phyloP scores from a whole-genome alignment of 2,888 invertebrate species.

The Agrochola litura region DNA sequence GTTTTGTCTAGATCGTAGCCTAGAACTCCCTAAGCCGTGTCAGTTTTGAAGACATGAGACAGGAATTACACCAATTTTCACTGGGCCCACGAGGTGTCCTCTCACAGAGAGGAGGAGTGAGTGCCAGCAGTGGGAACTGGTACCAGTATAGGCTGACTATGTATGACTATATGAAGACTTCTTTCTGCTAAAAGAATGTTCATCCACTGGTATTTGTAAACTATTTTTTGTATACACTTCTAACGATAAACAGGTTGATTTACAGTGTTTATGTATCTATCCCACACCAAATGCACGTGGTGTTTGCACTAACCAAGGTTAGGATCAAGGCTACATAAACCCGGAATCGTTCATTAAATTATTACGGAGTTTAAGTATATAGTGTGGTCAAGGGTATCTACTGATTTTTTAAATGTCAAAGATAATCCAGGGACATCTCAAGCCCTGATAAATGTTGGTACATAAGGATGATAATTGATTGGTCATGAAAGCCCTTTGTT shows the following conservation, averaged over 20 bases:
- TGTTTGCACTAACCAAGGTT: slow-evolving; percentile 26
- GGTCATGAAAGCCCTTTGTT: neutral
- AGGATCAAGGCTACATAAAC: slow-evolving; percentile 27
- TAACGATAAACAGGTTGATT: slow-evolving; percentile 11
- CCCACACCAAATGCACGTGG: slow-evolving; percentile 8
- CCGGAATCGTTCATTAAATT: neutral
- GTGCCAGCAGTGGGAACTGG: neutral
- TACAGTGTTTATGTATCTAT: slow-evolving; percentile 24
- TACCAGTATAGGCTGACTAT: neutral
- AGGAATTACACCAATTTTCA: neutral
- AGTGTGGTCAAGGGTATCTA: too few relatives aligned
- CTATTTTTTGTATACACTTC: slow-evolving; percentile 2
- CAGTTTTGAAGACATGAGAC: neutral
- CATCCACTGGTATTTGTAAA: neutral
- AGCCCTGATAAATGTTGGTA: neutral
- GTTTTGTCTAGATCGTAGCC: neutral
- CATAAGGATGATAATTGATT: neutral
- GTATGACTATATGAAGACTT: neutral
- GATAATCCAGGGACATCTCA: neutral
- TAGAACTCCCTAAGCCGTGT: neutral
- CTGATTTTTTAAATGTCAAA: neutral
- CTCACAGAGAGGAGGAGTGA: neutral
- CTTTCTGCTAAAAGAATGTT: neutral
- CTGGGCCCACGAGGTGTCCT: too few relatives aligned
- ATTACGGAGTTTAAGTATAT: neutral